These are phyloP conservation scores for Ctenopoma multispine DNA, from an alignment of 2,797 vertebrate genomes.

Conservation along the genomic window DNA sequence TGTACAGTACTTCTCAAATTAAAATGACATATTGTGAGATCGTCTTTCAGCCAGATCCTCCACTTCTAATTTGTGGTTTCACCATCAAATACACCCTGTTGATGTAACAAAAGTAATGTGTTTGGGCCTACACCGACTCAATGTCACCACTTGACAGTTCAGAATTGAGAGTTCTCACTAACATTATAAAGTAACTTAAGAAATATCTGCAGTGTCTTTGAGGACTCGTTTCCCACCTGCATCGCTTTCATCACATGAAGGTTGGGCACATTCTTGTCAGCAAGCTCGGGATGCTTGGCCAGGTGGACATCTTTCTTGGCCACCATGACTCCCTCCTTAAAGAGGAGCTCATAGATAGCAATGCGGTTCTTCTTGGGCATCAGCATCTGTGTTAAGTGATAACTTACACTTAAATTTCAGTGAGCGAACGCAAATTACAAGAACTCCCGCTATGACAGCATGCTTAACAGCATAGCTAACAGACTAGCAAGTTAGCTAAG, in stretches of 20 bases:
- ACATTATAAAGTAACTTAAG: no score
- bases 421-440: fast-evolving
- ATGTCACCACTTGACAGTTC: no score
- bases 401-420: fast-evolving
- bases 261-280: conserved; percentile 98
- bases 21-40: no score
- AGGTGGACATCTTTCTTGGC: conserved; percentile 98
- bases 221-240: conserved; percentile 86
- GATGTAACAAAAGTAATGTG: no score
- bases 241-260: conserved; percentile 99
- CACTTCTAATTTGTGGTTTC: no score
- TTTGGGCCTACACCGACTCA: no score
- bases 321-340: conserved; percentile 99
- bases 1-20: no score
- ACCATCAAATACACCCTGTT: no score
- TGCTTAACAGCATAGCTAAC: conserved; percentile 51
- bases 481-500: conserved; percentile 10
- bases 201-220: fast-evolving
- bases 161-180: no score
- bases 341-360: conserved; percentile 99
- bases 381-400: conserved; percentile 88
- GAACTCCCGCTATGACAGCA: neutral
- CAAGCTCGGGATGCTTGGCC: conserved; percentile 95
- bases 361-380: conserved; percentile 99
- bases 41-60: no score